phyloP scores from a whole-genome alignment of 2,888 invertebrate species.

The Lypha dubia region DNA sequence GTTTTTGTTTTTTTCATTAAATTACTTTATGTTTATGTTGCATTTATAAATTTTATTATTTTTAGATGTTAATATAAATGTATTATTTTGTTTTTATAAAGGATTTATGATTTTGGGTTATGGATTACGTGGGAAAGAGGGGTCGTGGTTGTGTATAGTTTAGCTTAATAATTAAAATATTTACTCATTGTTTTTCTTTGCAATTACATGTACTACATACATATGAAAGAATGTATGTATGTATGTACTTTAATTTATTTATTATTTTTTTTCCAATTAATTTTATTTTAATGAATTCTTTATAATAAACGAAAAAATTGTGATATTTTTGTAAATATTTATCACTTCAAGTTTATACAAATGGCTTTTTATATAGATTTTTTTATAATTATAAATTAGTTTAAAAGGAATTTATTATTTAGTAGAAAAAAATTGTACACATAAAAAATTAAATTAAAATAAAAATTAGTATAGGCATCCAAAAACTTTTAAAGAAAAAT shows the following conservation, averaged over 20 bases:
- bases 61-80: constrained; percentile 70
- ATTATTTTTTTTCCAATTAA: constrained; percentile 32
- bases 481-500: constrained; percentile 14
- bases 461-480: constrained; percentile 8
- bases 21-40: constrained; percentile 56
- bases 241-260: constrained; percentile 17
- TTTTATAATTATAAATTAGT: constrained; percentile 35
- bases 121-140: constrained; percentile 35
- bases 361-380: constrained; percentile 79
- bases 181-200: constrained; percentile 56
- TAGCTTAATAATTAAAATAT: constrained; percentile 66
- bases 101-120: constrained; percentile 71
- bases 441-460: constrained; percentile 25
- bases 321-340: constrained; percentile 74
- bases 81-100: constrained; percentile 70
- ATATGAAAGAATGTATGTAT: background rate
- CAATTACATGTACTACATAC: constrained; percentile 53
- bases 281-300: constrained; percentile 52
- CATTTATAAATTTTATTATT: constrained; percentile 63
- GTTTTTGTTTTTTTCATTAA: constrained; percentile 54
- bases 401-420: constrained; percentile 62
- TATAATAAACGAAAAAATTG: constrained; percentile 62
- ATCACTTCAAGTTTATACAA: constrained; percentile 83
- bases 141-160: constrained; percentile 46
- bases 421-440: constrained; percentile 74